These are phyloP conservation scores for Trichopoda pennipes DNA, from an alignment of 2,888 invertebrate genomes.

Conservation along the genomic window DNA sequence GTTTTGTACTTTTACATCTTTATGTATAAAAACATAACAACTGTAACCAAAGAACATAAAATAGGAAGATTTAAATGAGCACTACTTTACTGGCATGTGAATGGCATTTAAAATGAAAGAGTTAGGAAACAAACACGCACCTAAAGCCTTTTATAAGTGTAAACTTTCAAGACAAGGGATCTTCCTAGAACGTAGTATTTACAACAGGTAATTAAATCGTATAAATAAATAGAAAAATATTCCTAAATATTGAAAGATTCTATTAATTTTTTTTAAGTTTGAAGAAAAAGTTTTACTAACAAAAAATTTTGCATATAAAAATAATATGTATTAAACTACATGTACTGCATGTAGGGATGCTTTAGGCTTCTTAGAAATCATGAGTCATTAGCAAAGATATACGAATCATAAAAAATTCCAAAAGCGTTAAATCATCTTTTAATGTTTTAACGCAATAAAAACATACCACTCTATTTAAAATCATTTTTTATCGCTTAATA, in stretches of 20 bases:
- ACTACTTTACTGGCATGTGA: too few species aligned
- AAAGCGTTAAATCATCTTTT: slow-evolving; percentile 31
- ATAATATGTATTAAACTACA: too few species aligned
- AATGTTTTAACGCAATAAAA: background rate
- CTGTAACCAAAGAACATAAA: too few species aligned
- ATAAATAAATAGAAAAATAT: background rate
- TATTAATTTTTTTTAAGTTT: slow-evolving; percentile 11
- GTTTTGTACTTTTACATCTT: too few species aligned
- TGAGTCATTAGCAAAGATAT: slow-evolving; percentile 38
- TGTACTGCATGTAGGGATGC: background rate
- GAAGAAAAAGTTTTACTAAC: background rate
- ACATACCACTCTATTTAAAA: slow-evolving; percentile 33
- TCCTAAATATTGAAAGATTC: background rate
- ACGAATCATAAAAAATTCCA: slow-evolving; percentile 51
- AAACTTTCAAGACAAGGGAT: slow-evolving; percentile 23
- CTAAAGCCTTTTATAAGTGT: slow-evolving; percentile 58
- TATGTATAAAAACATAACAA: too few species aligned
- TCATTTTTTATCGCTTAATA: too few species aligned
- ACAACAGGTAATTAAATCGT: slow-evolving; percentile 46
- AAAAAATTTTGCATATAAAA: slow-evolving; percentile 37
- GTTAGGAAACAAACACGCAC: background rate
- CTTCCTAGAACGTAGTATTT: slow-evolving; percentile 43
- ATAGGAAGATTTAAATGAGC: too few species aligned
- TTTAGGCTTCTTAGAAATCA: slow-evolving; percentile 32
- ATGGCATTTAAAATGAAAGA: too few species aligned